Conservation (phyloP, 2,888 invertebrate genomes). For the Polyploca ridens region DNA sequence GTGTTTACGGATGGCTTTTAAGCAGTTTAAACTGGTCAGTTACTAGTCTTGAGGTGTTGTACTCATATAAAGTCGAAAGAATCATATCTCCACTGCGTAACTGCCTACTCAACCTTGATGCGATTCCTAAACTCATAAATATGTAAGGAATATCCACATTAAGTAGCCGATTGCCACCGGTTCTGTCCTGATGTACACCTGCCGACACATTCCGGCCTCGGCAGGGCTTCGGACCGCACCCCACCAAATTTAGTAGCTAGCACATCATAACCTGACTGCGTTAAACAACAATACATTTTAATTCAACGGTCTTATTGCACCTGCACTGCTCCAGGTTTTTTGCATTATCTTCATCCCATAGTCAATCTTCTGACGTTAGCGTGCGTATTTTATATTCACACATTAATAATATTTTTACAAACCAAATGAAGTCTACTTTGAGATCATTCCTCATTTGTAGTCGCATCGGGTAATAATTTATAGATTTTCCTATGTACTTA, state of each 20-base stretch:
- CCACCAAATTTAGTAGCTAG: constrained; percentile 46
- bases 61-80: no score
- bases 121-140: neutral
- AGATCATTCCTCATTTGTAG: no score
- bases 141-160: constrained; percentile 45
- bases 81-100: no score
- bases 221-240: constrained; percentile 61
- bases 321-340: neutral
- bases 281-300: constrained; percentile 15
- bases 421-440: no score
- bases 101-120: neutral
- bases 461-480: no score
- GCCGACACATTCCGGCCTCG: constrained; percentile 74
- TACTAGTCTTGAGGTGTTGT: no score
- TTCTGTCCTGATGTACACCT: constrained; percentile 63
- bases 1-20: no score
- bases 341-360: neutral
- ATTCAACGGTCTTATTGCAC: constrained; percentile 10
- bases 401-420: no score
- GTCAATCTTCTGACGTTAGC: neutral
- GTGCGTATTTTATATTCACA: neutral
- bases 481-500: no score
- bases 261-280: constrained; percentile 22
- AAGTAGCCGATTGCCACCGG: constrained; percentile 30
- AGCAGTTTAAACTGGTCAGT: no score